Percentiles rank a stretch among this genome's conserved stretches.
phyloP scores from a whole-genome alignment of 1,140 invertebrate species.

The Belonocnema kinseyi region DNA sequence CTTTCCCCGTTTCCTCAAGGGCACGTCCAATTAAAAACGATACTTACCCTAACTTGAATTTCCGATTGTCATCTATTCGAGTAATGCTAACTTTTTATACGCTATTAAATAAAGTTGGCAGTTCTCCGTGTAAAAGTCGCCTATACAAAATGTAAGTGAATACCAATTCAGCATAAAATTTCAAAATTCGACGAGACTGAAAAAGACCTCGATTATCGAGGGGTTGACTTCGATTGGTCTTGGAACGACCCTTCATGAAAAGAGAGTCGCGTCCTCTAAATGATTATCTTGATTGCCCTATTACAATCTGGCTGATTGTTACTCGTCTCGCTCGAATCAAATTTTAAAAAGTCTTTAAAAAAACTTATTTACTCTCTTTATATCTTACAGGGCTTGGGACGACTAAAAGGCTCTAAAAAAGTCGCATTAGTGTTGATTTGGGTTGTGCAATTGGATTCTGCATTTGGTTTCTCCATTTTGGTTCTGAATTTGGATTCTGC shows the following conservation, averaged over 20 bases:
- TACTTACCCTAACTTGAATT: neutral
- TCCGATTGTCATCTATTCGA: neutral
- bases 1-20: neutral
- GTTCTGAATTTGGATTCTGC: no score
- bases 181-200: neutral
- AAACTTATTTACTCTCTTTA: neutral
- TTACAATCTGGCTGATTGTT: constrained; percentile 17
- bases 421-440: no score
- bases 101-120: neutral
- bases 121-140: neutral
- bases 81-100: neutral
- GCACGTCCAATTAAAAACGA: neutral
- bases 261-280: constrained; percentile 15
- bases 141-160: neutral
- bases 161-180: constrained; percentile 2
- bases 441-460: no score
- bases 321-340: neutral
- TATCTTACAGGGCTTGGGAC: no score
- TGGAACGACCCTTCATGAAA: constrained; percentile 28
- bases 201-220: constrained; percentile 24
- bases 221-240: constrained; percentile 13
- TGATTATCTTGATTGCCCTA: constrained; percentile 26
- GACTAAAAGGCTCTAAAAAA: no score
- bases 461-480: no score
- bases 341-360: neutral